These are phyloP conservation scores for Tortrix viridana DNA, from an alignment of 2,888 invertebrate species.

Conservation along the genomic window DNA sequence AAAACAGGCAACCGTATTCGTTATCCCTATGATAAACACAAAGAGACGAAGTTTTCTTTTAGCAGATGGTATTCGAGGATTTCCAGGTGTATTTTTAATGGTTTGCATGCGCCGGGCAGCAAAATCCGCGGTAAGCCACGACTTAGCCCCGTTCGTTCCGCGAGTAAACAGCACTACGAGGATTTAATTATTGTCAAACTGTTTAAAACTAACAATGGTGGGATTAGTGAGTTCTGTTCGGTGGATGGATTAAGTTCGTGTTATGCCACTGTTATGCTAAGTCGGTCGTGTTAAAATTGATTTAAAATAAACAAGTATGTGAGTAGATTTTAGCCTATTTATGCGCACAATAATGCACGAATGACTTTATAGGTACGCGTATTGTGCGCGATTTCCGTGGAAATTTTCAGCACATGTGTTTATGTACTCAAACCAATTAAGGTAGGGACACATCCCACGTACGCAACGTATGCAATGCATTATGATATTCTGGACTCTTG, in stretches of 20 bases:
- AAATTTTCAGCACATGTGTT: no score
- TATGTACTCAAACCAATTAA: no score
- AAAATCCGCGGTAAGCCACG: constrained; percentile 72
- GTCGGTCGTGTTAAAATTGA: no score
- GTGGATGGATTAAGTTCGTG: background rate
- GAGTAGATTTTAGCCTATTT: no score
- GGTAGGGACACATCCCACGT: no score
- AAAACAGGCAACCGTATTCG: constrained; percentile 17
- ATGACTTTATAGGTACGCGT: no score
- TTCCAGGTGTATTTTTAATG: constrained; percentile 47
- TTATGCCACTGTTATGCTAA: constrained; percentile 4
- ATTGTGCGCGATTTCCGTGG: no score
- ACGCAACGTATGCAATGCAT: no score
- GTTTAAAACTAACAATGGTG: constrained; percentile 32
- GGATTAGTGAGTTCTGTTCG: constrained; percentile 21
- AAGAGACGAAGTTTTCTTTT: constrained; percentile 20
- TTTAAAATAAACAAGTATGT: no score
- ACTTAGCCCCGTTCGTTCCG: constrained; percentile 55
- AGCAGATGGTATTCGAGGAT: constrained; percentile 21
- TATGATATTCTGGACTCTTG: no score
- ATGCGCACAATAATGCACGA: no score
- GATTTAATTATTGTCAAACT: constrained; percentile 35
- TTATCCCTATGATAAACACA: constrained; percentile 26
- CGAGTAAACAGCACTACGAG: constrained; percentile 16
- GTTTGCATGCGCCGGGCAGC: constrained; percentile 52